Base-by-base conservation (phyloP, 2,113 vertebrate species). In the Nycticorax nycticorax region DNA sequence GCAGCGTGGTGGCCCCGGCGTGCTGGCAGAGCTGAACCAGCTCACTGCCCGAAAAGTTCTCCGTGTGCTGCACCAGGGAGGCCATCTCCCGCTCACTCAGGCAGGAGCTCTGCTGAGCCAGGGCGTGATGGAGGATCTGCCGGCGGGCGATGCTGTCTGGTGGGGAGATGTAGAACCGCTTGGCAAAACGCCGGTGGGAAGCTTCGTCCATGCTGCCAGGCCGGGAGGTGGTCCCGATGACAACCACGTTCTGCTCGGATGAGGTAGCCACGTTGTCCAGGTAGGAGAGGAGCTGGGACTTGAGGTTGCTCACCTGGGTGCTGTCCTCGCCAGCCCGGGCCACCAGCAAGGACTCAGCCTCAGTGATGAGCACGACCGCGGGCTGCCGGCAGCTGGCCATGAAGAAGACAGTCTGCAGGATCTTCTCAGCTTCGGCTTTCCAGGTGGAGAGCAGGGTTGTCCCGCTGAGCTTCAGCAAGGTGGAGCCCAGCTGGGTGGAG, bases 1-100 rank as follows among this genome's bases (percentile, higher is more conserved):
- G 93, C 68, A 98, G 96, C 71, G 97, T 14, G 52, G 97, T 97
- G 45, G 98, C 98, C 75, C 98, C 98, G 8, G 97, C 99, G 79
- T 99, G 99, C 95, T 99, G 99, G 97, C 99, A 98, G 37, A 99
- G 98, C 97, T 99, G 99, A 60, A 99, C 97, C 39, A 99, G 97
- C 94, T 99, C 99, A 26, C 97, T 97, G 50, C 98, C 98, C 0
- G 99, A 99, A 96, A 99, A 99, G 93, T 99, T 99, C 97, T 99
- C 99, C 1, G 99, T 98, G 96, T 98, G 98, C 93, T 99, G 99
- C 14, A 99, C 98, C 73, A 99, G 97, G 1, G 98, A 98, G 3
- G 97, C 97, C 95, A 99, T 98, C 98, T 99, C 99, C 89, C 98
- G 96, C 88, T 99, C 99, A 16, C 98, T 98, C 89, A 99, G 98